Evolutionary conservation across 2,797 vertebrate genomes (phyloP), one percentile per base, ranked within the genome.

Genomic region (Spondyliosoma cantharus): DNA sequence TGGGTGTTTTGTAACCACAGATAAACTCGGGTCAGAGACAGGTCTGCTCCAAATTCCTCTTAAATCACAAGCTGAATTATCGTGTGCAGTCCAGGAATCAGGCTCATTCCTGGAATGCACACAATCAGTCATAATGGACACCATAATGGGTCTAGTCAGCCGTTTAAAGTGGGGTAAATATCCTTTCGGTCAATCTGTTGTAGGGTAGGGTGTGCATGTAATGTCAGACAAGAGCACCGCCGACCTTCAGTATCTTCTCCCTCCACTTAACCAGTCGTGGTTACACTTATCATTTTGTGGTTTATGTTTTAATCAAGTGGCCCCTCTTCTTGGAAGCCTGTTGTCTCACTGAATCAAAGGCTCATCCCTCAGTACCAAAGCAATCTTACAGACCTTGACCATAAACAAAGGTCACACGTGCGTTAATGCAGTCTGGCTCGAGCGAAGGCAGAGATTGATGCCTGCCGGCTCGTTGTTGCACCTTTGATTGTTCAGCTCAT

Each of bases 1-100:
- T 87, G 83, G 84, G 68, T 50, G 87, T 88, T 90, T 87, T 75
- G 87, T 86, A 89, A 89, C 74, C 56, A 71, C 77, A 76, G 82
- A 88, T 80, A 80, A 87, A 81, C 78, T 68, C 43, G 64, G 67
- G 76, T 62, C 76, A 80, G 80, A 71, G 76, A 62, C 66, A 45
- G 65, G 57, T 71, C 70, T 27, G 29, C 27, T 76, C 68, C 66
- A 79, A 52, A 85, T 78, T 79, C 70, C 77, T 69, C 50, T 71
- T 74, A 74, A 84, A 76, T 87, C 80, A 82, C 46, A 57, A 54
- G 48, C 71, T 43, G 32, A 78, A 29, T 74, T 62, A 80, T 50
- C 42, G 12, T 66, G 53, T 53, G 59, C 59, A 27, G 49, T 69
- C 57, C 54, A 66, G 74, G 75, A 80, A 82, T 65, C 3, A 63